Percentiles rank a stretch among this genome's conserved stretches.
Conservation (phyloP, 2,797 vertebrate genomes). For the Limosa lapponica region DNA sequence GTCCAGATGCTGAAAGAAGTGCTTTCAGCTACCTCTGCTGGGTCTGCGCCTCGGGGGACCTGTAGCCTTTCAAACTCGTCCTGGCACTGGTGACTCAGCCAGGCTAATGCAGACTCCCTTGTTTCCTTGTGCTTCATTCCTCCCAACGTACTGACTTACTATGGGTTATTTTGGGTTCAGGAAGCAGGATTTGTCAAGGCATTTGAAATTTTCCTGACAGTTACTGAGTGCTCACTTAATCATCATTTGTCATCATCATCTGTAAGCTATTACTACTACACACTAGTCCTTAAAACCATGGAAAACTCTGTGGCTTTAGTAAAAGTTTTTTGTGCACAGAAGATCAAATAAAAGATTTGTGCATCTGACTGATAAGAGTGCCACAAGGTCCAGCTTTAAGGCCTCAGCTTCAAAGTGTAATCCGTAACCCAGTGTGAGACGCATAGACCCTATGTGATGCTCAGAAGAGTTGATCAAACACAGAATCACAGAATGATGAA, state of each 20-base stretch:
- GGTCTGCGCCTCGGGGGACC: background rate
- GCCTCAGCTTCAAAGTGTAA: background rate
- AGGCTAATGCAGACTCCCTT: background rate
- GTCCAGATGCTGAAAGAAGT: background rate
- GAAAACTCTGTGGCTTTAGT: background rate
- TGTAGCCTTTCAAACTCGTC: background rate
- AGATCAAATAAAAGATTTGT: background rate
- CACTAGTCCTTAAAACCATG: background rate
- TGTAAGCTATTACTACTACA: background rate
- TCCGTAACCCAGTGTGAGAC: background rate
- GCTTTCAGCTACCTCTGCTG: background rate
- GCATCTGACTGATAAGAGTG: background rate
- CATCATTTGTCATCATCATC: background rate
- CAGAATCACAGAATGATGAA: no score
- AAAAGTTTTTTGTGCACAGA: background rate
- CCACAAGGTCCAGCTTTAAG: background rate
- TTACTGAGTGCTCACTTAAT: background rate
- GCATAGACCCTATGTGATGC: fast-evolving
- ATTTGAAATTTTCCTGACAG: background rate
- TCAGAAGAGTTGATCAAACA: background rate
- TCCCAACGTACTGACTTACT: background rate
- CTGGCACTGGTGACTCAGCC: background rate
- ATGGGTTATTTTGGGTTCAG: background rate
- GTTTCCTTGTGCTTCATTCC: background rate
- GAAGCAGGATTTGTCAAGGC: background rate